A percentile compares a stretch with the other conserved stretches of the same genome.
These are phyloP conservation scores for Brachionus rubens DNA, from an alignment of 1,140 invertebrate genomes.

Conservation along the genomic window DNA sequence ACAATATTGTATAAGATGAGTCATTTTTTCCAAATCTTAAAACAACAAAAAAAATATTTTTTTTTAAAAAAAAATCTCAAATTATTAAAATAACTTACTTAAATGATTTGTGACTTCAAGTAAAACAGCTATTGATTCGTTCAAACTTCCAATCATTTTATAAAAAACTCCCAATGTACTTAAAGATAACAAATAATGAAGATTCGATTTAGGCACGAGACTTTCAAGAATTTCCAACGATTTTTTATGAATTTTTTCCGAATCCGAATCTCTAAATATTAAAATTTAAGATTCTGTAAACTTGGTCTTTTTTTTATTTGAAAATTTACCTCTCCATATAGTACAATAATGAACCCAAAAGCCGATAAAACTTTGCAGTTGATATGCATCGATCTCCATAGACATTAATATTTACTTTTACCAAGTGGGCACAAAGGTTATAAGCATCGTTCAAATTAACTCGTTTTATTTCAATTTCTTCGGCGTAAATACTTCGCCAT, in stretches of 20 bases:
- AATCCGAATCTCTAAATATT: slow-evolving; percentile 25
- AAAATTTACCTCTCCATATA: slow-evolving; percentile 27
- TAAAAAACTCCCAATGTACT: slow-evolving; percentile 44
- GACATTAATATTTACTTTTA: neutral
- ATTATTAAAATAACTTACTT: neutral
- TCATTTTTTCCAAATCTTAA: slow-evolving; percentile 27
- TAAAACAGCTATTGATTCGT: slow-evolving; percentile 31
- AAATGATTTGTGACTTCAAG: slow-evolving; percentile 29
- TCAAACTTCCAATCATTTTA: slow-evolving; percentile 39
- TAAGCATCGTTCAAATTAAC: slow-evolving; percentile 43
- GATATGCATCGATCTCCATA: neutral
- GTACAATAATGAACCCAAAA: slow-evolving; percentile 25
- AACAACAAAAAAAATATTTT: neutral
- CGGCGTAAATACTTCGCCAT: slow-evolving; percentile 39
- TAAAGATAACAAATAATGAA: slow-evolving; percentile 28
- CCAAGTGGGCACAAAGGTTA: neutral
- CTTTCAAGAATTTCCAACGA: slow-evolving; percentile 23
- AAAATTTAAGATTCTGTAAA: neutral
- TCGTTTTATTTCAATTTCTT: slow-evolving; percentile 12
- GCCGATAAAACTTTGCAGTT: slow-evolving; percentile 26
- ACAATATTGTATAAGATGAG: neutral
- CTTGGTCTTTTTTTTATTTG: too few relatives aligned
- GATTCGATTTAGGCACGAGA: neutral
- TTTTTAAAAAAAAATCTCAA: neutral
- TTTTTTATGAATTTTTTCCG: slow-evolving; percentile 37